A percentile compares a stretch with the other conserved stretches of the same genome.
Evolutionary conservation across 2,888 invertebrate genomes (phyloP).

Genomic region (Argyresthia albistria): DNA sequence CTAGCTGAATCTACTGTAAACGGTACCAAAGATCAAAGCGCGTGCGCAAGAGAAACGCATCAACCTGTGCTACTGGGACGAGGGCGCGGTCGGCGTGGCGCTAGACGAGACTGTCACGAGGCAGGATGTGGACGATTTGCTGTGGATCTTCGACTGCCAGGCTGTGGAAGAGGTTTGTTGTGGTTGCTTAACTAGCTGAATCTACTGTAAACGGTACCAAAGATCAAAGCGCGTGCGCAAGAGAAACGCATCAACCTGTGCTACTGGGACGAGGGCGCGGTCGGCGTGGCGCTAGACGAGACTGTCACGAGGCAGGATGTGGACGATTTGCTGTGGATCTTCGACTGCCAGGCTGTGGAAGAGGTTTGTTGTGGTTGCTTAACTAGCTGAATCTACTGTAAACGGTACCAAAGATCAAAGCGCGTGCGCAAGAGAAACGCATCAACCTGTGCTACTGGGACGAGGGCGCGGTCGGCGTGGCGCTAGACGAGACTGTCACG

Average conservation of each 20-base stretch:
- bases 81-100: conserved; percentile 88
- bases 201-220: too few relatives aligned
- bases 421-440: conserved; percentile 78
- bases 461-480: conserved; percentile 87
- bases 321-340: conserved; percentile 90
- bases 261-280: conserved; percentile 84
- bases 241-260: conserved; percentile 87
- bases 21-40: conserved; percentile 71
- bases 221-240: conserved; percentile 78
- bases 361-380: conserved; percentile 39
- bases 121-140: conserved; percentile 88
- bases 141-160: conserved; percentile 86
- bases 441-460: conserved; percentile 90
- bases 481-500: conserved; percentile 96
- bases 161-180: conserved; percentile 67
- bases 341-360: conserved; percentile 77
- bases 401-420: too few relatives aligned
- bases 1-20: too few relatives aligned
- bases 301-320: conserved; percentile 91
- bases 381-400: too few relatives aligned
- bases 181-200: not conserved
- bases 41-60: conserved; percentile 83
- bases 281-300: conserved; percentile 95
- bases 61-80: conserved; percentile 88
- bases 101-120: conserved; percentile 95